Base-by-base conservation (phyloP, 92 coral and sea anemone genomes). In the Bergia puertoricense region DNA sequence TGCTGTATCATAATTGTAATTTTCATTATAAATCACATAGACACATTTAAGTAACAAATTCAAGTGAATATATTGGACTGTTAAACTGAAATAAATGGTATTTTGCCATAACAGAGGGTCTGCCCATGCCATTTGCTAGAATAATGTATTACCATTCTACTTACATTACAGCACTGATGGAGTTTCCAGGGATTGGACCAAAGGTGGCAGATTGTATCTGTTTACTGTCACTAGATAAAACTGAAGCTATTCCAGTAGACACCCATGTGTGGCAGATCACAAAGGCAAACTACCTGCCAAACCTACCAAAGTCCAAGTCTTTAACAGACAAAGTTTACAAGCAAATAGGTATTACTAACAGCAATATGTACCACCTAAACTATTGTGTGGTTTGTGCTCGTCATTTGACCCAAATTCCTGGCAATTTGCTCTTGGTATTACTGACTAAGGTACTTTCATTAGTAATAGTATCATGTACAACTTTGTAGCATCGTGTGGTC, bases 181-280 rank as follows among this genome's bases (percentile, higher is more conserved):
- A 92, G 82, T 92, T 97, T 48, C 99, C 99, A 50, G 99, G 99
- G 66, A 95, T 97, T 71, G 99, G 99, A 73, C 90, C 97, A 39
- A 97, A 97, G 90, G 99, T 97, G 15, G 99, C 99, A 54, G 99
- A 97, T 87, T 97, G 99, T 90, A 93, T 97, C 37, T 97, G 99
- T 75, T 91, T 97, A 13, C 96, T 97, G 98, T 95, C 99, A 42
- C 94, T 97, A 75, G 99, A 97, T 89, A 97, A 97, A 78, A 86
- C 91, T 37, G 92, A 89, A 67, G 98, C 99, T 8, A 96, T 97
- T 67, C 99, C 99, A 57, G 97, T 97, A 30, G 99, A 97, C 82
- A 97, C 99, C 8, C 99, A 97, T 83, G 93, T 97, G 7, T 95
- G 99, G 99, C 98, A 97, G 92, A 91, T 97, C 84, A 94, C 99